Percentiles rank a stretch among this genome's conserved stretches.
Conservation (phyloP, 2,797 vertebrate species). For the Brachyalestes nurse region DNA sequence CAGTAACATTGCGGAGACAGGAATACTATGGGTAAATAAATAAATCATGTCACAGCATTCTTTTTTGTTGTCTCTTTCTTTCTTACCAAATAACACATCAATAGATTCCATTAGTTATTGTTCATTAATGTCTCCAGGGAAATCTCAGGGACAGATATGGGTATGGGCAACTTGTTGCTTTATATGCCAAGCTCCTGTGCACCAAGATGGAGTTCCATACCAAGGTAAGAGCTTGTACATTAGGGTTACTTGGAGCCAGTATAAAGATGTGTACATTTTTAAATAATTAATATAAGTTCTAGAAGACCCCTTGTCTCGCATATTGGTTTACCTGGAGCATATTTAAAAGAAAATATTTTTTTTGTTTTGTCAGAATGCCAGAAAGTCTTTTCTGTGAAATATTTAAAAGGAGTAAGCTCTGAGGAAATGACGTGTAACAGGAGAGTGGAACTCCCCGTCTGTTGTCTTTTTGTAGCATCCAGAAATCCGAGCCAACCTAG, state of each 20-base stretch:
- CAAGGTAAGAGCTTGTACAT: conserved; percentile 77
- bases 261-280: not conserved
- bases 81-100: not conserved
- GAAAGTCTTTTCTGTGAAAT: not conserved
- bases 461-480: conserved; percentile 77
- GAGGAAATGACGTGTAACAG: not conserved
- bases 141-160: conserved; percentile 91
- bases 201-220: conserved; percentile 93
- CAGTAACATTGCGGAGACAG: conserved; percentile 86
- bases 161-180: conserved; percentile 89
- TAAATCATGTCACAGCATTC: not conserved
- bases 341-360: not conserved
- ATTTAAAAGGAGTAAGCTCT: not conserved
- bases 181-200: conserved; percentile 88
- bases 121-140: conserved; percentile 71
- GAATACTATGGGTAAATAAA: conserved; percentile 92
- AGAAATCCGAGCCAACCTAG: conserved; percentile 89
- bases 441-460: not conserved
- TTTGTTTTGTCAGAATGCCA: not conserved
- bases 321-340: not conserved
- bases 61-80: not conserved
- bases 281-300: not conserved
- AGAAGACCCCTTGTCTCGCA: not conserved
- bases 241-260: not conserved
- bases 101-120: conserved; percentile 7